Base-by-base conservation (phyloP, 2,888 invertebrate genomes). In the Tachina fera region DNA sequence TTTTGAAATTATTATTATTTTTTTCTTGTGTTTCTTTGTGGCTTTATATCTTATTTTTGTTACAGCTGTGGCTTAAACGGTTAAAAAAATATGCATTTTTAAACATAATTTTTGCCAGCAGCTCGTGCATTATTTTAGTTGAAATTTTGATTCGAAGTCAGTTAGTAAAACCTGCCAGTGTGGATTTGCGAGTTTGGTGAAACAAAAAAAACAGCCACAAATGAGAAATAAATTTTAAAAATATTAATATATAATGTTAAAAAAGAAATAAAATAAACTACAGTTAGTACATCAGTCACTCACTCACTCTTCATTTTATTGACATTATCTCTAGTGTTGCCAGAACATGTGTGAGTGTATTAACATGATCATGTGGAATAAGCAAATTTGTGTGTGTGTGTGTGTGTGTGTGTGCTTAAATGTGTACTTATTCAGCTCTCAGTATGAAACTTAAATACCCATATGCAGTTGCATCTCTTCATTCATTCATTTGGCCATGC, bases 121-220 rank as follows among this genome's bases (percentile, higher is more conserved):
- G 41, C 60, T 76, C 75, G 72, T 79, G 76, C 43, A 76, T 61
- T 61, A 83, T 79, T 76, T 86, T 56, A 86, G 86, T 86, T 83
- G 79, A 76, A 76, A 79, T 80, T 83, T 86, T 67, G 76, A 80
- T 86, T 80, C 77, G 83, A 80, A 86, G 79, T 80, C 83, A 72
- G 86, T 80, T 83, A 65, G 86, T 83, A 63, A 76, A 86, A 68
- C 74, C 53, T 82, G 45, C 8, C 63, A 77, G 78, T 75, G 72
- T 22, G 31, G 68, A 53, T 61, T 58, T 68, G 78, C 67, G 49
- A 45, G 78, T 71, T 56, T 22, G 10, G 51, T 39, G 45, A 76
- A 70, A 81, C 31, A 16, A 14, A 49, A 43, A 75, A 11, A 63
- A 56, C 70, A 56, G 56, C 13, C 8, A n/a, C 6, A 56, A 56